These are phyloP conservation scores for Chalcis sispes DNA, from an alignment of 2,888 invertebrate species.

Conservation along the genomic window DNA sequence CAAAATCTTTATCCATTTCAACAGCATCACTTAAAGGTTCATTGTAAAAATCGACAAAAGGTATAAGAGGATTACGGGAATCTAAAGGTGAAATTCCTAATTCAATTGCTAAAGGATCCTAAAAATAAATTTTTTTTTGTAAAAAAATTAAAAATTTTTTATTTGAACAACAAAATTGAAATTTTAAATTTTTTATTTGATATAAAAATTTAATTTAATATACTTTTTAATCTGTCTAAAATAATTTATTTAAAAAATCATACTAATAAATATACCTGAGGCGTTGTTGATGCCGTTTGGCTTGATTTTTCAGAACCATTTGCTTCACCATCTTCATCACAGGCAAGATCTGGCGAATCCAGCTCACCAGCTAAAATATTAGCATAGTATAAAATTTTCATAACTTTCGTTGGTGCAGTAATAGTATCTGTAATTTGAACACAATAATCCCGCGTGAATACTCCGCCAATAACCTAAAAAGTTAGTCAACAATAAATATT, in stretches of 20 bases:
- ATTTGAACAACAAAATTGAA: neutral
- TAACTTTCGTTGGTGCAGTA: slow-evolving; percentile 89
- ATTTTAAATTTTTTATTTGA: slow-evolving; percentile 13
- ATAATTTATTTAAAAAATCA: neutral
- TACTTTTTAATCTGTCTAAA: neutral
- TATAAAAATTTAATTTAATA: neutral
- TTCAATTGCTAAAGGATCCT: slow-evolving; percentile 82
- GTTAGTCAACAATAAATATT: slow-evolving; percentile 8
- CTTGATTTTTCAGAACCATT: slow-evolving; percentile 66
- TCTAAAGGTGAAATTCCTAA: slow-evolving; percentile 87
- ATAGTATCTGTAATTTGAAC: slow-evolving; percentile 92
- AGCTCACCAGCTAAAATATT: slow-evolving; percentile 90
- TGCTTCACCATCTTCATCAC: slow-evolving; percentile 79
- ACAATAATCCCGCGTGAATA: slow-evolving; percentile 83
- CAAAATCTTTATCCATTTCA: slow-evolving; percentile 96
- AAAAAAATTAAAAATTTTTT: slow-evolving; percentile 49
- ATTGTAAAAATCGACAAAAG: slow-evolving; percentile 95
- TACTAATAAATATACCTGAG: slow-evolving; percentile 55
- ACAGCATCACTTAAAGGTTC: slow-evolving; percentile 94
- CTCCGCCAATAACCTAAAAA: slow-evolving; percentile 84
- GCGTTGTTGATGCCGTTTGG: slow-evolving; percentile 57
- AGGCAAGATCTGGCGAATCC: slow-evolving; percentile 80
- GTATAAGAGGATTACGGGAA: slow-evolving; percentile 88
- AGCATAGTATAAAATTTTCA: slow-evolving; percentile 93
- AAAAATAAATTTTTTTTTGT: too few species aligned